Conservation (phyloP, 2,888 invertebrate genomes). For the Amiota communis region DNA sequence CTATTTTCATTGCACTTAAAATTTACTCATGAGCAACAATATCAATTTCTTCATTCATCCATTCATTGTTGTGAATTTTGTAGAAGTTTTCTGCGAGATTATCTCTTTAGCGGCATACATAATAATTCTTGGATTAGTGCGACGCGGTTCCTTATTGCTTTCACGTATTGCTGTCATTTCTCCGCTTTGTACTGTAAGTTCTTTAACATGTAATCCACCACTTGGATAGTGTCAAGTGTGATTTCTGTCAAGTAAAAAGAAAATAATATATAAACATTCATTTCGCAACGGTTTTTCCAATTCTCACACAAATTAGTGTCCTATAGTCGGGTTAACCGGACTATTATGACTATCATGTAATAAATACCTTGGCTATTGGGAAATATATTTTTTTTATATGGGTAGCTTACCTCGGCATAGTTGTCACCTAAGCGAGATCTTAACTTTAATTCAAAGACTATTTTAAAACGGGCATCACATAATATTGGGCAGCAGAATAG, state of each 20-base stretch:
- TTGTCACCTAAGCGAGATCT: no score
- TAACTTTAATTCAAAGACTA: no score
- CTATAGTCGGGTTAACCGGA: no score
- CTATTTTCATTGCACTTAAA: constrained; percentile 23
- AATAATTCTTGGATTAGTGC: constrained; percentile 40
- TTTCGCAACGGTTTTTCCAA: background rate
- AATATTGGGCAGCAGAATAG: no score
- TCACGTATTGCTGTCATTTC: constrained; percentile 63
- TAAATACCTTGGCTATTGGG: no score
- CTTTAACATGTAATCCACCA: no score
- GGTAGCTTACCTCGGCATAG: no score
- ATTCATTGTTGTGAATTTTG: constrained; percentile 18
- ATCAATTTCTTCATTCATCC: constrained; percentile 7
- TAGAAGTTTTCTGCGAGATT: constrained; percentile 19
- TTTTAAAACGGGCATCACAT: no score
- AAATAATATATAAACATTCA: background rate
- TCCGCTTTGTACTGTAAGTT: constrained; percentile 46
- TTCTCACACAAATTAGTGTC: no score
- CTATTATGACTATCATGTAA: no score
- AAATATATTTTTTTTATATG: no score
- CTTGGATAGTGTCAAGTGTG: background rate
- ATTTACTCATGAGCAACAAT: constrained; percentile 1
- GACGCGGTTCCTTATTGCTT: constrained; percentile 59
- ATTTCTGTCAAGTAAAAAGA: constrained; percentile 6
- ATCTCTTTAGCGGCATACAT: constrained; percentile 39